These are phyloP conservation scores for Morpho helenor DNA, from an alignment of 2,888 invertebrate genomes.

Conservation along the genomic window DNA sequence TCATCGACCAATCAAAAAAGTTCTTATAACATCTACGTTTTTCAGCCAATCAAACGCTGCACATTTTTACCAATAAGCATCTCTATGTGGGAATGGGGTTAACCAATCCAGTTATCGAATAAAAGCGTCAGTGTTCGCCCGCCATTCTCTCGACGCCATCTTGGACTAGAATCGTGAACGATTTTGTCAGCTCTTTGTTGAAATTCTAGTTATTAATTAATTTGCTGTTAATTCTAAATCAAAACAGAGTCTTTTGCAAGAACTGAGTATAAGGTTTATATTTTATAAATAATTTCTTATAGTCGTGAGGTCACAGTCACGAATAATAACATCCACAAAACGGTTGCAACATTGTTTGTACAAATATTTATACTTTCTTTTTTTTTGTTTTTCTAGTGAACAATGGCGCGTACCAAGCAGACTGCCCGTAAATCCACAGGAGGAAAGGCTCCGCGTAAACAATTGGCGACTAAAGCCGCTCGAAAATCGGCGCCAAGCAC, in stretches of 20 bases:
- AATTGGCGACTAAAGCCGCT: slow-evolving; percentile 95
- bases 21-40: not conserved
- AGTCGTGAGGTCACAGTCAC: not conserved
- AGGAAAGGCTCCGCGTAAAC: slow-evolving; percentile 97
- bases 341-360: slow-evolving; percentile 30
- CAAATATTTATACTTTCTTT: slow-evolving; percentile 27
- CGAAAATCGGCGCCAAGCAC: slow-evolving; percentile 97
- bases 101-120: slow-evolving; percentile 51
- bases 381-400: slow-evolving; percentile 52
- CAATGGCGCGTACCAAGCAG: slow-evolving; percentile 98
- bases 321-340: not conserved
- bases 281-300: slow-evolving; percentile 1
- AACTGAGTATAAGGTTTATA: slow-evolving; percentile 12
- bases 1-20: slow-evolving; percentile 27
- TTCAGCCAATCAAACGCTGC: slow-evolving; percentile 44
- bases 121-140: slow-evolving; percentile 71
- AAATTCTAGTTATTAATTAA: slow-evolving; percentile 31
- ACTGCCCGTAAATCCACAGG: slow-evolving; percentile 98
- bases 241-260: slow-evolving; percentile 40
- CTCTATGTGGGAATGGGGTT: slow-evolving; percentile 20
- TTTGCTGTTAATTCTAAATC: slow-evolving; percentile 19
- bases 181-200: slow-evolving; percentile 44
- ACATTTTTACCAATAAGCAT: slow-evolving; percentile 51
- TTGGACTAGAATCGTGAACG: slow-evolving; percentile 51
- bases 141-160: slow-evolving; percentile 75